Conservation (phyloP, 30 jellyfish, hydroid and myxozoan genomes). For the Nemopilema nomurai region DNA sequence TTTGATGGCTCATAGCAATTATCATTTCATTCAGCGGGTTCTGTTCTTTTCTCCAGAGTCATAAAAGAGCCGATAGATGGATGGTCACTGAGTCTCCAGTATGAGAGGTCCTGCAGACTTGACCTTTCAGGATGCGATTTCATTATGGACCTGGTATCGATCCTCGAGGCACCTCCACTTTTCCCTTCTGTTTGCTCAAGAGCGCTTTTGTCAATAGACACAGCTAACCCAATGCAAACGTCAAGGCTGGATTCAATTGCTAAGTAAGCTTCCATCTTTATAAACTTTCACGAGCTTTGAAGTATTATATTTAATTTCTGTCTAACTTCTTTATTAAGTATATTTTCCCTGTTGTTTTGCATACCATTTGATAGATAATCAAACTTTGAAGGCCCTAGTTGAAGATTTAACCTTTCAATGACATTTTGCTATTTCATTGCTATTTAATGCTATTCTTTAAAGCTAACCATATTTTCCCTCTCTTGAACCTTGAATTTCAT, state of each 20-base stretch:
- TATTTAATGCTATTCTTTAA: too few relatives aligned
- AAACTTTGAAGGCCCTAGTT: too few relatives aligned
- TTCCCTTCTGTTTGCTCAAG: constrained; percentile 78
- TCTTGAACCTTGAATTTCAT: too few relatives aligned
- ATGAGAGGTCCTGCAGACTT: constrained; percentile 84
- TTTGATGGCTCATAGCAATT: too few relatives aligned
- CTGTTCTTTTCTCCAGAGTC: too few relatives aligned
- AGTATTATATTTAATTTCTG: neutral
- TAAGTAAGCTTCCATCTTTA: constrained; percentile 5
- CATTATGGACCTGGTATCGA: constrained; percentile 77
- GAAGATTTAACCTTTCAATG: too few relatives aligned
- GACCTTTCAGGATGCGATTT: constrained; percentile 82
- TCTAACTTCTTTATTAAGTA: neutral
- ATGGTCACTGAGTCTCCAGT: constrained; percentile 90
- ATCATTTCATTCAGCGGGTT: too few relatives aligned
- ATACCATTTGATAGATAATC: too few relatives aligned
- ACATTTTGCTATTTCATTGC: too few relatives aligned
- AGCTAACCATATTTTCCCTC: too few relatives aligned
- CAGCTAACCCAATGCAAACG: constrained; percentile 72
- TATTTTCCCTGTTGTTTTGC: neutral
- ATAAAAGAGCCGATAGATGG: constrained; percentile 54
- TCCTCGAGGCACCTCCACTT: constrained; percentile 90
- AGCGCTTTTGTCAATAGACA: constrained; percentile 69
- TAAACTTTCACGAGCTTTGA: neutral
- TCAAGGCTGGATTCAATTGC: constrained; percentile 67